Evolutionary conservation across 2,888 invertebrate genomes (phyloP), one percentile per base, ranked within the genome.

Genomic region (Ashinkailepas kermadecensis): DNA sequence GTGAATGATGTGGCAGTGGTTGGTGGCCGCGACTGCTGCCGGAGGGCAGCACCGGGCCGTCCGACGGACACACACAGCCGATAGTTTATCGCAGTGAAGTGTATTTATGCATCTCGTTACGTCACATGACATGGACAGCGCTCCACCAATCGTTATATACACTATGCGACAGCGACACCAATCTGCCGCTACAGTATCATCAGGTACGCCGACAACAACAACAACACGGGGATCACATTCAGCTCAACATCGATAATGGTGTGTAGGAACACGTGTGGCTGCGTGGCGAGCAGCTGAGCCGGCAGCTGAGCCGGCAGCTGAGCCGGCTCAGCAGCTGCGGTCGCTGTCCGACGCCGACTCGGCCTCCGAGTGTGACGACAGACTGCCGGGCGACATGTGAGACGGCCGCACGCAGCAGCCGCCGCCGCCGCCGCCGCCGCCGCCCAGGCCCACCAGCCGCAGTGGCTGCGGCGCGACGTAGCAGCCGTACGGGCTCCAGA

Each of bases 311-410:
- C 39, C 2, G 39, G 39, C 39, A 39, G 39, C 64, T 21, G 64
- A n/a, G n/a, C n/a, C 25, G 11, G 23, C 23, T n/a, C 54, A 74
- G 74, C 74, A 74, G 56, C 74, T 74, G 15, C 74, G 54, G 56
- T 74, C 74, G 74, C 74, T 56, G 74, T 74, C 74, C 21, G 74
- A 74, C 54, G 74, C 74, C 18, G 74, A 74, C 74, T 74, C 74
- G 21, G 54, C 54, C 74, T 74, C 74, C 9, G 74, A 74, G 56
- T 74, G 74, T 0, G 74, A 74, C 21, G 74, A 74, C 23, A 2
- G 11, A 21, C 23, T 56, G 18, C 74, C 74, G 10, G 74, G 74
- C 54, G 74, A 74, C 13, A 74, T 10, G 21, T 74, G 74, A 11
- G 74, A 18, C 74, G 56, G 54, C 56, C 15, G 54, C 18, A 56